Base-by-base conservation (phyloP, 2,888 invertebrate species). In the Lithophane semibrunnea region DNA sequence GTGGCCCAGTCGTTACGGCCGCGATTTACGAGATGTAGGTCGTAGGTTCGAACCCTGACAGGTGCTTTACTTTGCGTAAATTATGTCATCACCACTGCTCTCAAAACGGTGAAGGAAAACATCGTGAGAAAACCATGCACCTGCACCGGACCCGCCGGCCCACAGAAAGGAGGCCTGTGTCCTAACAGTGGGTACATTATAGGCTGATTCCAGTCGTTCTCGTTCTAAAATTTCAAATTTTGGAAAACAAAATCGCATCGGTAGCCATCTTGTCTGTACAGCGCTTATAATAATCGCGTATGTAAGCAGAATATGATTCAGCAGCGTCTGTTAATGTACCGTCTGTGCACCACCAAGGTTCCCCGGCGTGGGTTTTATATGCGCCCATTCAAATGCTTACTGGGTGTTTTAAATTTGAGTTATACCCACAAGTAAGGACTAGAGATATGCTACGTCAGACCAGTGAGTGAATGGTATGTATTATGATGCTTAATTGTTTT, bases 241-340 rank as follows among this genome's bases (percentile, higher is more conserved):
- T 7, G 13, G n/a, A 52, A 71, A 67, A 70, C 54, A n/a, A 74
- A 84, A 79, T 61, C 63, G 68, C 52, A 68, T 42, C 49, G 21
- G 18, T 16, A 2, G 4, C 24, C 47, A 60, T 65, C 12, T 67
- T n/a, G 80, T 86, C 80, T 86, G 64, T 18, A 56, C 2, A 16
- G 12, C 16, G 24, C 75, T 76, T 37, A 37, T 85, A 42, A 83
- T 60, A 86, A 65, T 67, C 71, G 66, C n/a, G 47, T 65, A 75
- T 70, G 64, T 75, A 78, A 77, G 73, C 73, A 60, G 64, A 86
- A 77, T 82, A 85, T 83, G 83, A 85, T 81, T 85, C 85, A 76
- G 66, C 76, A 60, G 9, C 58, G 72, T 73, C 52, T 82, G 71
- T 56, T 75, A 77, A 65, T 63, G 60, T 56, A 66, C 24, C 21